Evolutionary conservation across 2,113 vertebrate genomes (phyloP).

Genomic region (Sander lucioperca): DNA sequence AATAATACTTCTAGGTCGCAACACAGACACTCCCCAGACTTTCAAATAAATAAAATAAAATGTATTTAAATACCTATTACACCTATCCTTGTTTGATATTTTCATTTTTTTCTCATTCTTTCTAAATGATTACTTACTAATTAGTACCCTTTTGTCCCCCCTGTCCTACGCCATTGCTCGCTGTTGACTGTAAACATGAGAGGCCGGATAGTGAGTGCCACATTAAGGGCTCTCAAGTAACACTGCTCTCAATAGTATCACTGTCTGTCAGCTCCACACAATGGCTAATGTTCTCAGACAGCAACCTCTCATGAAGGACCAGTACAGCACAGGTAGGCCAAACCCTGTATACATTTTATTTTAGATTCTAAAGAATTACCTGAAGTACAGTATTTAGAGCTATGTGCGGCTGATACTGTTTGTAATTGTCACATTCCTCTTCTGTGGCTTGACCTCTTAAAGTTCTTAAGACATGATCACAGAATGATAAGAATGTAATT

Average conservation of each 20-base stretch:
- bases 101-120: no score
- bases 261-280: slow-evolving; percentile 36
- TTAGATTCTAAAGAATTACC: not conserved
- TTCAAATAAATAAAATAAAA: no score
- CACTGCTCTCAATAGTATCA: slow-evolving; percentile 52
- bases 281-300: slow-evolving; percentile 45
- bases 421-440: not conserved
- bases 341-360: not conserved
- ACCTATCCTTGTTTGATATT: no score
- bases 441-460: not conserved
- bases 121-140: no score
- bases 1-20: no score
- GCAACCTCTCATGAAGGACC: slow-evolving; percentile 47
- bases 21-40: no score
- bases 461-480: not conserved
- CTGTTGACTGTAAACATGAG: not conserved
- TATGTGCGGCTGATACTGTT: not conserved
- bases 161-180: not conserved
- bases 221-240: slow-evolving; percentile 55
- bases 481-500: not conserved
- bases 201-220: slow-evolving; percentile 7
- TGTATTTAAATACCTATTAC: no score
- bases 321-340: slow-evolving; percentile 45
- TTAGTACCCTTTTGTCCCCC: no score
- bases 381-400: not conserved